Conservation (phyloP, 2,113 vertebrate genomes). For the Eubucco bourcierii region DNA sequence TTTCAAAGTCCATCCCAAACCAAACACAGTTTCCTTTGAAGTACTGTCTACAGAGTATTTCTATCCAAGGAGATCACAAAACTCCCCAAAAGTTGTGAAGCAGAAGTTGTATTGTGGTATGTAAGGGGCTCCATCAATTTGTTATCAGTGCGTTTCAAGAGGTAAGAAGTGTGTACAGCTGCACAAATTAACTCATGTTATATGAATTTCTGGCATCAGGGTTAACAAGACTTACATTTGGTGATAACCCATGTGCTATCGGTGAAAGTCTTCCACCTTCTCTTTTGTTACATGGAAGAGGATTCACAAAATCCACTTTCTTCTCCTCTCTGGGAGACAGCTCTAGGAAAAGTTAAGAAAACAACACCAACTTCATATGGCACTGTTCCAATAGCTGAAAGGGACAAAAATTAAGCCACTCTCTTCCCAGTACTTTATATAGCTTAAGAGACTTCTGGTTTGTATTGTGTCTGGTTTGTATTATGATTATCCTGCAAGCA, state of each 20-base stretch:
- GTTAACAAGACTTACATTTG: slow-evolving; percentile 74
- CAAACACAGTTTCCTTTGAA: not conserved
- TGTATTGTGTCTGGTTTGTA: too few relatives aligned
- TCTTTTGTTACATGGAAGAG: slow-evolving; percentile 93
- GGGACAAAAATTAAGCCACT: not conserved
- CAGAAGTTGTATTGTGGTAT: not conserved
- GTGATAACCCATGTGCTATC: slow-evolving; percentile 76
- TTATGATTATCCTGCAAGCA: not conserved
- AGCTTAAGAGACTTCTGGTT: too few relatives aligned
- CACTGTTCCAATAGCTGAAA: not conserved
- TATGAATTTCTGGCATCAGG: slow-evolving; percentile 20
- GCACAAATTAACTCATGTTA: slow-evolving; percentile 55
- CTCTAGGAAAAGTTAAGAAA: slow-evolving; percentile 67
- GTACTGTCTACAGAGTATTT: not conserved
- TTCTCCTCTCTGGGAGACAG: slow-evolving; percentile 85
- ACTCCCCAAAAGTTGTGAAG: not conserved
- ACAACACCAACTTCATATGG: not conserved
- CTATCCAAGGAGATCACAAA: not conserved
- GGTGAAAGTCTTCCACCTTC: slow-evolving; percentile 88
- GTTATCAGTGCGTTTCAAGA: not conserved
- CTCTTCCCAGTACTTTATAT: not conserved
- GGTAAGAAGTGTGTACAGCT: not conserved
- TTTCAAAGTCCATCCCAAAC: not conserved
- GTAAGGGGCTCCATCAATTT: not conserved
- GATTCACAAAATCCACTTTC: slow-evolving; percentile 96